phyloP scores from a whole-genome alignment of 2,113 vertebrate genomes.

The Gasterosteus nipponicus region DNA sequence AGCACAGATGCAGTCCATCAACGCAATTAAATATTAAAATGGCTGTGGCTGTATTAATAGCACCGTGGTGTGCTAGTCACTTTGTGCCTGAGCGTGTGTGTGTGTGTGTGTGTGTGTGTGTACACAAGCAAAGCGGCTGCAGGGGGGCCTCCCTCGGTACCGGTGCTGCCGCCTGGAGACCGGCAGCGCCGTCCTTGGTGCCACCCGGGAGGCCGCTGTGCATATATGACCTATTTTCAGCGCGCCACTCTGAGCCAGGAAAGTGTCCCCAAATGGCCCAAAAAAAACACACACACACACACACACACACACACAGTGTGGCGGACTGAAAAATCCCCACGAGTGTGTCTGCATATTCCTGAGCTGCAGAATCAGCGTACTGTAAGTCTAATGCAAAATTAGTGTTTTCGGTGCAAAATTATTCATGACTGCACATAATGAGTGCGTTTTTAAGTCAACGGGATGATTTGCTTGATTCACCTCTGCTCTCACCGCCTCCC shows the following conservation, averaged over 20 bases:
- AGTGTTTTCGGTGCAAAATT: slow-evolving; percentile 82
- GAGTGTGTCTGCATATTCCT: slow-evolving; percentile 83
- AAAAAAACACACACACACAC: slow-evolving; percentile 54
- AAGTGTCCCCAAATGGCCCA: slow-evolving; percentile 74
- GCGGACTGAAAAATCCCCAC: slow-evolving; percentile 63
- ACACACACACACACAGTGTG: slow-evolving; percentile 40
- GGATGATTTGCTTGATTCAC: slow-evolving; percentile 76
- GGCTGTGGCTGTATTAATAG: slow-evolving; percentile 87
- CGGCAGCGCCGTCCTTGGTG: slow-evolving; percentile 70
- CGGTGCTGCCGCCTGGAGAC: slow-evolving; percentile 71
- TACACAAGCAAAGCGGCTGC: slow-evolving; percentile 53
- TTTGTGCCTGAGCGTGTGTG: slow-evolving; percentile 44
- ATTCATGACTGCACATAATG: slow-evolving; percentile 81
- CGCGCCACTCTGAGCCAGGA: slow-evolving; percentile 62
- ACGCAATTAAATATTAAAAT: slow-evolving; percentile 88
- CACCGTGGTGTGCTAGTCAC: slow-evolving; percentile 56
- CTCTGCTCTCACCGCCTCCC: slow-evolving; percentile 37
- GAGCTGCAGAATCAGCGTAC: slow-evolving; percentile 80
- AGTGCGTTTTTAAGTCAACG: slow-evolving; percentile 79
- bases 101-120: slow-evolving; percentile 35
- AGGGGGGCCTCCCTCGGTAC: slow-evolving; percentile 69
- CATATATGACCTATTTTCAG: slow-evolving; percentile 83
- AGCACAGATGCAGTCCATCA: slow-evolving; percentile 88
- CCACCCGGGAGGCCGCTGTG: slow-evolving; percentile 68
- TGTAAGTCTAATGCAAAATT: slow-evolving; percentile 87